A percentile compares a stretch with the other conserved stretches of the same genome.
These are phyloP conservation scores for Rotaria socialis DNA, from an alignment of 2,888 invertebrate species.

Conservation along the genomic window DNA sequence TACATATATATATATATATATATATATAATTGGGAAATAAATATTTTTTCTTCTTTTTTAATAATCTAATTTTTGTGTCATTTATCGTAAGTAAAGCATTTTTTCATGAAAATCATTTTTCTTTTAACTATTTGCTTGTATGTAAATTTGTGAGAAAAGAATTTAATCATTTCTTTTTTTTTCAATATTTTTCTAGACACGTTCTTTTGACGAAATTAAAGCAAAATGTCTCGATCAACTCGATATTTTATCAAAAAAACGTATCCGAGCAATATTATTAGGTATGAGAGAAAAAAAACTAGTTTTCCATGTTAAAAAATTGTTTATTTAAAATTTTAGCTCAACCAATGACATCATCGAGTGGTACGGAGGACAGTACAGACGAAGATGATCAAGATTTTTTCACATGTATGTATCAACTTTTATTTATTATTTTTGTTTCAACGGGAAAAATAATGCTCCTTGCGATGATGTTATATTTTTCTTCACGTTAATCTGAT, in stretches of 20 bases:
- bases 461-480: not conserved
- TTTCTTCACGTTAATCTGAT: constrained; percentile 33
- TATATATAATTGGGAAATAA: not conserved
- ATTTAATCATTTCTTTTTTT: not conserved
- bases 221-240: constrained; percentile 46
- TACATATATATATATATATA: not conserved
- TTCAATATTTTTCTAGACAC: constrained; percentile 39
- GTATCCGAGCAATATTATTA: constrained; percentile 39
- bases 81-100: not conserved
- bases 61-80: not conserved
- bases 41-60: not conserved
- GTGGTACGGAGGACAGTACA: constrained; percentile 49
- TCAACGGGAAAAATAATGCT: no score
- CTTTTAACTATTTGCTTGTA: not conserved
- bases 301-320: no score
- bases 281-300: constrained; percentile 13
- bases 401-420: not conserved
- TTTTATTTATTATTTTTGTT: no score
- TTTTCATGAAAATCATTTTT: not conserved
- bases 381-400: constrained; percentile 40
- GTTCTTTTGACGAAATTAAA: constrained; percentile 44
- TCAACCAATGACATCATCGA: constrained; percentile 48
- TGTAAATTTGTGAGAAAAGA: not conserved
- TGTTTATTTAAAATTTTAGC: constrained; percentile 19
- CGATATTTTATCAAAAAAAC: constrained; percentile 47